A percentile compares a stretch with the other conserved stretches of the same genome.
phyloP scores from a whole-genome alignment of 2,888 invertebrate species.

The Torymus tubicola region DNA sequence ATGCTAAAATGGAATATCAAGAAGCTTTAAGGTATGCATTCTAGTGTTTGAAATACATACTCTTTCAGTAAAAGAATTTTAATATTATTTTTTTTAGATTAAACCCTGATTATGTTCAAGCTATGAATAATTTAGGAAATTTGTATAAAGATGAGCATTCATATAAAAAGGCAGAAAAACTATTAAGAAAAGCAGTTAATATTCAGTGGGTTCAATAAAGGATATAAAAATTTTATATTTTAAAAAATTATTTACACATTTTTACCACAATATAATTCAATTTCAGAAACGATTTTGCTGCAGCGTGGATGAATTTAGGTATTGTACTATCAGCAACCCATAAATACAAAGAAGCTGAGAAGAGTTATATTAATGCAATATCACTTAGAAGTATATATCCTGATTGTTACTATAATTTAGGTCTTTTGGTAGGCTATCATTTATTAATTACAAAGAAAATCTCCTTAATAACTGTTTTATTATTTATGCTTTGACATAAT shows the following conservation, averaged over 20 bases:
- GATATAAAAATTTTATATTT: too few relatives aligned
- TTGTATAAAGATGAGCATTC: conserved; percentile 85
- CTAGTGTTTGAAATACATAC: too few relatives aligned
- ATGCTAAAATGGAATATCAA: conserved; percentile 88
- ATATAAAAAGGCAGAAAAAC: conserved; percentile 84
- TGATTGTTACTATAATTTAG: conserved; percentile 96
- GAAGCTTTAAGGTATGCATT: conserved; percentile 82
- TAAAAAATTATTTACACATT: too few relatives aligned
- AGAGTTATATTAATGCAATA: conserved; percentile 89
- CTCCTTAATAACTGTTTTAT: not conserved
- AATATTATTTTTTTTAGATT: conserved; percentile 77
- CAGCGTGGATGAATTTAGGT: conserved; percentile 99
- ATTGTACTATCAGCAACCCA: conserved; percentile 89
- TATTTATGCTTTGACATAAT: not conserved
- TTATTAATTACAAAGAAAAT: too few relatives aligned
- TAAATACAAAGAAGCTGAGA: conserved; percentile 84
- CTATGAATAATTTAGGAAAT: conserved; percentile 96
- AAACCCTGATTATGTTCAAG: conserved; percentile 91
- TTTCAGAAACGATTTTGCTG: conserved; percentile 89
- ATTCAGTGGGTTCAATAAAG: conserved; percentile 80
- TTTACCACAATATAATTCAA: not conserved
- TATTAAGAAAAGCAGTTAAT: conserved; percentile 84
- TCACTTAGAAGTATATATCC: conserved; percentile 88
- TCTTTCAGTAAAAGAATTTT: too few relatives aligned
- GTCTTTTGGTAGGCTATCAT: conserved; percentile 85